A percentile compares a stretch with the other conserved stretches of the same genome.
Conservation (phyloP, 2,888 invertebrate genomes). For the Hedychridium roseum region DNA sequence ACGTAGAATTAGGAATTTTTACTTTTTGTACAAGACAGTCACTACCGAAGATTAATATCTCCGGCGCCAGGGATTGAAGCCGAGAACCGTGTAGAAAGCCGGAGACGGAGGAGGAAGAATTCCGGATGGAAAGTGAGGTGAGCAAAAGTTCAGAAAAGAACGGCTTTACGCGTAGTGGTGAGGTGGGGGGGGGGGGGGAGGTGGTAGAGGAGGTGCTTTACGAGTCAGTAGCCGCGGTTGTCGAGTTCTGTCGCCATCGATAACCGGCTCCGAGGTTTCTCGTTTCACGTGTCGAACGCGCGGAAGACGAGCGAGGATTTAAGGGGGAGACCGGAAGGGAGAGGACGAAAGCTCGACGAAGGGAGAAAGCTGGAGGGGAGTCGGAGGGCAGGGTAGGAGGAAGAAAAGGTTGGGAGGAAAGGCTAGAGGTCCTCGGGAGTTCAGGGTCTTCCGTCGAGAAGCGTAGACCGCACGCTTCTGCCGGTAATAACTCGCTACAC, state of each 20-base stretch:
- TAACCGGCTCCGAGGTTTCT: slow-evolving; percentile 27
- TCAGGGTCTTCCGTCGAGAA: slow-evolving; percentile 40
- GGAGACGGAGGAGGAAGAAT: too few species aligned
- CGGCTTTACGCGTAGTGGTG: background rate
- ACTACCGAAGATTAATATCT: too few species aligned
- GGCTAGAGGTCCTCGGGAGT: slow-evolving; percentile 18
- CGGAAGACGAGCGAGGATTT: background rate
- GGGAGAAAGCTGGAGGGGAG: background rate
- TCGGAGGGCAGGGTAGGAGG: slow-evolving; percentile 1
- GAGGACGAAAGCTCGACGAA: background rate
- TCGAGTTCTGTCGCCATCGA: slow-evolving; percentile 25
- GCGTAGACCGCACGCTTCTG: slow-evolving; percentile 39
- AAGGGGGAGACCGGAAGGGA: background rate
- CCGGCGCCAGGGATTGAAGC: too few species aligned
- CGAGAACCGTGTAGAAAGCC: too few species aligned
- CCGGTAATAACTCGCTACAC: slow-evolving; percentile 57
- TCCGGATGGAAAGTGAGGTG: too few species aligned
- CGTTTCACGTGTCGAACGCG: slow-evolving; percentile 16
- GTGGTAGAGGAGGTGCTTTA: background rate
- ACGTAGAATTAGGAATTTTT: too few species aligned
- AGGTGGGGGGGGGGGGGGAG: background rate
- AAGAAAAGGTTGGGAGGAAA: slow-evolving; percentile 5
- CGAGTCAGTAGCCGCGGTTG: background rate
- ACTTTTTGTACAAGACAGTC: too few species aligned
- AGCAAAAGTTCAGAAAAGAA: too few species aligned